Percentiles rank a stretch among this genome's conserved stretches.
These are phyloP conservation scores for Tiphia femorata DNA, from an alignment of 2,888 invertebrate species.

Conservation along the genomic window DNA sequence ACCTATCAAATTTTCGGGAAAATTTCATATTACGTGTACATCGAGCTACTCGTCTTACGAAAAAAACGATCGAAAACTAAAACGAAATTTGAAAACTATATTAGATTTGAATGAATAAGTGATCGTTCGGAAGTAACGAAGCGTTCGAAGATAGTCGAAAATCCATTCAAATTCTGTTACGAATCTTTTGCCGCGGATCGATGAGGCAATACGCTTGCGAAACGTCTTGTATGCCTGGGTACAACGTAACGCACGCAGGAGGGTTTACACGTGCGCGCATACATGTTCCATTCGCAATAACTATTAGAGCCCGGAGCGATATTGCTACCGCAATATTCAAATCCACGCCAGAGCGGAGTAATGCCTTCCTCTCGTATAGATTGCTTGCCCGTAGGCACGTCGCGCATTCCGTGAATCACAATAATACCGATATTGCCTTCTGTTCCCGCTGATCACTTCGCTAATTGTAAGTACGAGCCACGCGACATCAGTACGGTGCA, in stretches of 20 bases:
- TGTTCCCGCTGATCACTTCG: slow-evolving; percentile 63
- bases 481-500: not conserved
- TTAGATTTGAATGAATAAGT: too few species aligned
- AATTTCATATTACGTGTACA: too few species aligned
- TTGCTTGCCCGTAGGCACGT: slow-evolving; percentile 62
- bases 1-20: too few species aligned
- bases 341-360: slow-evolving; percentile 63
- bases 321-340: slow-evolving; percentile 67
- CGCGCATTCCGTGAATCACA: slow-evolving; percentile 60
- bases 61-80: too few species aligned
- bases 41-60: too few species aligned
- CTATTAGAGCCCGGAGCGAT: slow-evolving; percentile 65
- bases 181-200: too few species aligned
- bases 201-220: too few species aligned
- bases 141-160: too few species aligned
- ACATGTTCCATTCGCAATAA: slow-evolving; percentile 60
- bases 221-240: slow-evolving; percentile 28
- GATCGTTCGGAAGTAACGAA: too few species aligned
- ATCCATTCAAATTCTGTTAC: too few species aligned
- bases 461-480: slow-evolving; percentile 59
- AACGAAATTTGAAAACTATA: too few species aligned
- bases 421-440: slow-evolving; percentile 68
- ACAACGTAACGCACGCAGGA: slow-evolving; percentile 20
- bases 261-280: slow-evolving; percentile 43
- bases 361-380: slow-evolving; percentile 64